Evolutionary conservation across 2,113 vertebrate species (phyloP).

Genomic region (Rhinogobius similis): DNA sequence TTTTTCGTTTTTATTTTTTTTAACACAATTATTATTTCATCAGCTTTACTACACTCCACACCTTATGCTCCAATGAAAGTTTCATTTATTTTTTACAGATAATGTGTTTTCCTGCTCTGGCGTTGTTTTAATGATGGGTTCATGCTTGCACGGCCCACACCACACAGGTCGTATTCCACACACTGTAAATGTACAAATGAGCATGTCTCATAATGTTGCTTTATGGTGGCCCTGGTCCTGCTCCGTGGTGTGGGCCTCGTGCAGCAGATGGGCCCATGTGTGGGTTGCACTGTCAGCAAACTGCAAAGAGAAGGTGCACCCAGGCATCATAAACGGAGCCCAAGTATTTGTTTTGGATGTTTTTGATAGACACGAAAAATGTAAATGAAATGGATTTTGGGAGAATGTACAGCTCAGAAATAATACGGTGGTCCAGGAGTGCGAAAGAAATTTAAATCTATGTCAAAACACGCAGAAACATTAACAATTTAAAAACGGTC

Average conservation of each 20-base stretch:
- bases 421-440: too few relatives aligned
- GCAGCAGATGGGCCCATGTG: background rate
- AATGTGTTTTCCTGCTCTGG: background rate
- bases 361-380: too few relatives aligned
- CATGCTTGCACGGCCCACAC: background rate
- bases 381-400: too few relatives aligned
- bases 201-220: background rate
- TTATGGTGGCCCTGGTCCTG: background rate
- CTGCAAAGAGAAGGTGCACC: too few relatives aligned
- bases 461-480: too few relatives aligned
- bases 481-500: too few relatives aligned
- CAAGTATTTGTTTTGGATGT: background rate
- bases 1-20: too few relatives aligned
- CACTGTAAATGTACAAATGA: constrained; percentile 3
- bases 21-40: too few relatives aligned
- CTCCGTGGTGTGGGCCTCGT: background rate
- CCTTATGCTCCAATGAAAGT: background rate
- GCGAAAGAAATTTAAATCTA: too few relatives aligned
- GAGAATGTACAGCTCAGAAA: too few relatives aligned
- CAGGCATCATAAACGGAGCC: background rate
- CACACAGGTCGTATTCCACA: background rate
- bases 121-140: background rate
- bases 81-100: background rate
- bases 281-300: background rate
- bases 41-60: too few relatives aligned